A percentile compares a stretch with the other conserved stretches of the same genome.
Conservation (phyloP, 2,888 invertebrate species). For the Cosmia trapezina region DNA sequence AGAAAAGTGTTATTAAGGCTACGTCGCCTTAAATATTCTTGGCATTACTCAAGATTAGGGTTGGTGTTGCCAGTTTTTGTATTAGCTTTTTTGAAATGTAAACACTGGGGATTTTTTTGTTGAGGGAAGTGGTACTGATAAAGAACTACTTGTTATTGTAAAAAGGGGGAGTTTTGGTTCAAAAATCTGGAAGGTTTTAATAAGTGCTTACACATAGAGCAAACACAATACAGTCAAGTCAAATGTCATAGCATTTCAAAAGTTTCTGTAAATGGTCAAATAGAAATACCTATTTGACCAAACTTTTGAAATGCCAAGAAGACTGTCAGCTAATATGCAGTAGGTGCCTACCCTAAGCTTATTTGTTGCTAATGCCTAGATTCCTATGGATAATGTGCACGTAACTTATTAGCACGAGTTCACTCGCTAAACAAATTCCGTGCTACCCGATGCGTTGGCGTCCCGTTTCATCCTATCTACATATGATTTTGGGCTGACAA, state of each 20-base stretch:
- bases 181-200: not conserved
- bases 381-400: not conserved
- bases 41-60: constrained; percentile 65
- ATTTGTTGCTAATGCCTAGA: not conserved
- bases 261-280: too few relatives aligned
- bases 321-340: too few relatives aligned
- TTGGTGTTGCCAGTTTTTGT: constrained; percentile 45
- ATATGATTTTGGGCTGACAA: constrained; percentile 44
- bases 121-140: not conserved
- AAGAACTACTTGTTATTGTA: not conserved
- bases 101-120: constrained; percentile 7
- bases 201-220: too few relatives aligned
- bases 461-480: constrained; percentile 20
- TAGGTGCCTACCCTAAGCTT: too few relatives aligned
- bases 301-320: not conserved
- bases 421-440: not conserved
- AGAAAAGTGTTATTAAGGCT: constrained; percentile 67
- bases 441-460: constrained; percentile 5
- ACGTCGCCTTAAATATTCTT: constrained; percentile 67
- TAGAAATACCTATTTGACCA: not conserved
- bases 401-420: not conserved
- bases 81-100: constrained; percentile 1
- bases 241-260: not conserved
- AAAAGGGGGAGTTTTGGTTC: constrained; percentile 2
- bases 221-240: not conserved